Evolutionary conservation across 2,797 vertebrate genomes (phyloP), one percentile per base, ranked within the genome.

Genomic region (Hafferia zeledoni): DNA sequence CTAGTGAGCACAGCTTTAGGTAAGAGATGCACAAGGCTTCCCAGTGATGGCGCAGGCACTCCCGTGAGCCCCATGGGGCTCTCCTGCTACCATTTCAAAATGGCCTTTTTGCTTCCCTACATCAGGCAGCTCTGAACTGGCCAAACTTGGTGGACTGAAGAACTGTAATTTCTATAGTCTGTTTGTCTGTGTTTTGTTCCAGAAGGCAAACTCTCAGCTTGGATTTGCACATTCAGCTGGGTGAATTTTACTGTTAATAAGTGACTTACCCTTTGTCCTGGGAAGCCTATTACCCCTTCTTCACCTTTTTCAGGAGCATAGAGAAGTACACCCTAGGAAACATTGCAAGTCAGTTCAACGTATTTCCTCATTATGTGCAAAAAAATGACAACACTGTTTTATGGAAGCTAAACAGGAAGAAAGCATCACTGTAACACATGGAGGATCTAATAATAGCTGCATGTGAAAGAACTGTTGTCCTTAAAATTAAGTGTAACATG

Each of bases 251-350:
- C 44, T 44, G 75, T 59, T 61, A 63, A 13, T 11, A 61, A 94
- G 7, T 7, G 23, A 93, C 91, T 98, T 91, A 99, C 99, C 98
- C 99, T 98, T 6, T 19, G 2, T 94, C 99, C 99, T 10, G 98
- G 94, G 43, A 98, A 97, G 37, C 99, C 99, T 59, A 96, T 89
- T 59, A 99, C 85, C 31, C 99, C 99, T 52, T 96, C 96, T 97
- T 99, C 99, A 91, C 99, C 99, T 97, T 96, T 98, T 93, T 98
- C 88, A 14, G 71, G 92, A 80, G 12, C 3, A 33, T 41, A 71
- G 53, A 92, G 37, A 53, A 90, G 67, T 4, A 49, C 6, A 71
- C 98, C 98, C 98, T 98, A 95, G 84, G 91, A 96, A 89, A 97
- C 43, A 94, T 47, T 30, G 41, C 35, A 93, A 0, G 1, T 69